Evolutionary conservation across 2,113 vertebrate genomes (phyloP), one percentile per base, ranked within the genome.

Genomic region (Stigmatopora nigra): DNA sequence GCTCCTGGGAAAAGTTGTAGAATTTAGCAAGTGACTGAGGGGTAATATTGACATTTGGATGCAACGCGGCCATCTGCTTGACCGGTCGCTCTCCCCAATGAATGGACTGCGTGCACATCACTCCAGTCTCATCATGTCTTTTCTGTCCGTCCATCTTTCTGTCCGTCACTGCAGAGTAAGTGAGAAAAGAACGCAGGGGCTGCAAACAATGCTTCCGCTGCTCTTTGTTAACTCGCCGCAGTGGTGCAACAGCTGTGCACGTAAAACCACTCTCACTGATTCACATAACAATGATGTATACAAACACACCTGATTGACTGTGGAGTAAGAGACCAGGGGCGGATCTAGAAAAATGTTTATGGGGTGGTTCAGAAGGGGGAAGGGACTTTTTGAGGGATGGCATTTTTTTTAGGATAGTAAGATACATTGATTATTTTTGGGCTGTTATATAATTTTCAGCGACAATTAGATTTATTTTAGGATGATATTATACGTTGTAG

Each of bases 1-100:
- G 58, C 46, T 31, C 14, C 73, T 81, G 62, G 58, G 67, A 56
- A 60, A 57, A 59, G 76, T 49, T 86, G 82, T 68, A 71, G 78
- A 90, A 88, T 89, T 77, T 82, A 76, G 71, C 87, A 75, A 64
- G 78, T 80, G 70, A 60, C 80, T 76, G 87, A 84, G 55, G 64
- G 67, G 19, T 68, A 83, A 82, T 77, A 85, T 61, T 81, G 71
- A 74, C 77, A 76, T 83, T 81, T 69, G 65, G 77, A 67, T 51
- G 78, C 73, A 62, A 78, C 62, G 59, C 65, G 66, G 19, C 48
- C 60, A 35, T 48, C 67, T 58, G 52, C 48, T 53, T 46, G 51
- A 65, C 46, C 63, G 46, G 56, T 69, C 55, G 73, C 75, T 79
- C 69, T 60, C 17, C 5, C 47, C 63, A 46, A 52, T 10, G 31